These are phyloP conservation scores for Copsychus sechellarum DNA, from an alignment of 2,113 vertebrate species.

Conservation along the genomic window DNA sequence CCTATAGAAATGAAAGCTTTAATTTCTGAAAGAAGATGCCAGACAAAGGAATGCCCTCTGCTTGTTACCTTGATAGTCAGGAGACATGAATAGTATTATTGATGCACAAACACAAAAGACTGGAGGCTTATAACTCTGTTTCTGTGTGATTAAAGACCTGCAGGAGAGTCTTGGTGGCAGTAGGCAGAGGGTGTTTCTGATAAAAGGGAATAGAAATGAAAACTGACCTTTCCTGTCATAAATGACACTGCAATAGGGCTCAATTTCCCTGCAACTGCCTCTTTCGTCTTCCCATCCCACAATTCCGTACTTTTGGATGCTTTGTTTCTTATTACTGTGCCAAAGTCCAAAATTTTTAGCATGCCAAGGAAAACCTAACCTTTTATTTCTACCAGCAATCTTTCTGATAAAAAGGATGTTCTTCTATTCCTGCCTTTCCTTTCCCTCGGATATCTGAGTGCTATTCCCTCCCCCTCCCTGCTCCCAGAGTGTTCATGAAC, in stretches of 20 bases:
- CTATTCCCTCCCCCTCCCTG: neutral
- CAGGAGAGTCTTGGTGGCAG: constrained; percentile 22
- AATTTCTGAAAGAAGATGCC: constrained; percentile 4
- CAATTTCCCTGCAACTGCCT: neutral
- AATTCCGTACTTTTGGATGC: neutral
- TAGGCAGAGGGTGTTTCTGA: constrained; percentile 1
- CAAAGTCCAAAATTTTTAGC: neutral
- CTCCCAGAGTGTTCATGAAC: neutral
- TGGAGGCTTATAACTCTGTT: constrained; percentile 32
- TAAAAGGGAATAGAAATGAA: constrained; percentile 5
- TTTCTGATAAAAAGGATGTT: neutral
- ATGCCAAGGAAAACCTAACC: neutral
- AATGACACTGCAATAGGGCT: neutral
- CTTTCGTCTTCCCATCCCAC: neutral
- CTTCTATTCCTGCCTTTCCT: neutral
- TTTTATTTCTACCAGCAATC: neutral
- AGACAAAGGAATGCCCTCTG: constrained; percentile 39
- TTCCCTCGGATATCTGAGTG: neutral
- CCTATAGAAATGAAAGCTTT: constrained; percentile 22
- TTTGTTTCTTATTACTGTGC: neutral
- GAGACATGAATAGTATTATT: constrained; percentile 30
- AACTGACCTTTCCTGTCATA: constrained; percentile 35
- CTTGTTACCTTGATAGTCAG: constrained; percentile 33
- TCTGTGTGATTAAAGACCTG: constrained; percentile 42
- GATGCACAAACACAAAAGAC: constrained; percentile 42